These are phyloP conservation scores for Fregetta grallaria DNA, from an alignment of 2,113 vertebrate genomes.

Conservation along the genomic window DNA sequence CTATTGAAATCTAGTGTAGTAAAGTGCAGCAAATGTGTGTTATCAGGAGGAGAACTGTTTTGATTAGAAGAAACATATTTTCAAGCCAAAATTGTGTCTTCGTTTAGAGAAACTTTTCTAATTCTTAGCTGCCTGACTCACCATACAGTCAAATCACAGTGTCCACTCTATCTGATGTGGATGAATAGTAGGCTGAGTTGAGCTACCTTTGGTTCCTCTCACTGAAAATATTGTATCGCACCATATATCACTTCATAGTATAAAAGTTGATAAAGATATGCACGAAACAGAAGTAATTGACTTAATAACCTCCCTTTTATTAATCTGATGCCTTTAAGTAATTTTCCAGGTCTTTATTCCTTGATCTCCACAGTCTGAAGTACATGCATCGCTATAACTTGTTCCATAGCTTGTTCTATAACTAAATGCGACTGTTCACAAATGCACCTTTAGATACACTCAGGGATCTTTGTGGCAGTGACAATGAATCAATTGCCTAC, in stretches of 20 bases:
- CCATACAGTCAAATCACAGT: accelerated
- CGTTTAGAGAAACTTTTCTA: not conserved
- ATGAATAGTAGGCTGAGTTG: not conserved
- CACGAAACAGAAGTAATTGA: not conserved
- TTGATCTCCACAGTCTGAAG: not conserved
- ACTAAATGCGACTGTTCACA: not conserved
- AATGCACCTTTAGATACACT: not conserved
- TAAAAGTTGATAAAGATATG: not conserved
- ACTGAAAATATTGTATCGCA: not conserved
- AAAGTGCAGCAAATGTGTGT: not conserved
- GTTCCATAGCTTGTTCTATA: not conserved
- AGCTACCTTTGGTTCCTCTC: not conserved
- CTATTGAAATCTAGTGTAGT: not conserved
- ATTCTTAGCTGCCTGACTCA: not conserved
- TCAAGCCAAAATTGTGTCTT: not conserved
- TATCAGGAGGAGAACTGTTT: not conserved
- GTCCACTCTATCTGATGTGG: accelerated
- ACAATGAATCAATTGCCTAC: not conserved
- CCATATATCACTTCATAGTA: not conserved
- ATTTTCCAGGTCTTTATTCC: not conserved
- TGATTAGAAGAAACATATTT: not conserved
- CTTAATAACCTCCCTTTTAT: not conserved
- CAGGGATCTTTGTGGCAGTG: not conserved
- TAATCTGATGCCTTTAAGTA: not conserved
- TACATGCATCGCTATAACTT: not conserved